Evolutionary conservation across 2,888 invertebrate species (phyloP).

Genomic region (Bellardia bayeri): DNA sequence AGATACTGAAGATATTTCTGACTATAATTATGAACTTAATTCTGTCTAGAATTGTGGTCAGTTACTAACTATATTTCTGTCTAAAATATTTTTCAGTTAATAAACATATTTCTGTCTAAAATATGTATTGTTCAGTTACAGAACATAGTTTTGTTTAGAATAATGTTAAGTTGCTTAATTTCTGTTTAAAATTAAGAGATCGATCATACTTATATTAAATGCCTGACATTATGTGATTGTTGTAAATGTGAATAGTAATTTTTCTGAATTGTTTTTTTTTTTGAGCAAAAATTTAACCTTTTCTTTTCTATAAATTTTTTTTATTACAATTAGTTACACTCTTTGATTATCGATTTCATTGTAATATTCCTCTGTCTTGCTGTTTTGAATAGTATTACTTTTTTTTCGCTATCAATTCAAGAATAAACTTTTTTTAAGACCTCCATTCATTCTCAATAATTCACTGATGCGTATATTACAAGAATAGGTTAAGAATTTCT

Average conservation of each 20-base stretch:
- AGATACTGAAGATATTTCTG: too few species aligned
- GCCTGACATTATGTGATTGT: too few species aligned
- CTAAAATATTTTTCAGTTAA: neutral
- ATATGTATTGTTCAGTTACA: neutral
- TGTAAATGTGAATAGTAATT: too few species aligned
- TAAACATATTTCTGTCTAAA: neutral
- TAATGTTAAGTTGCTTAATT: too few species aligned
- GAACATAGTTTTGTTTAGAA: neutral
- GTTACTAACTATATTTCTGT: neutral
- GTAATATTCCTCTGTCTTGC: neutral
- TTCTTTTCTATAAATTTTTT: neutral
- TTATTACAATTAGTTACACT: neutral
- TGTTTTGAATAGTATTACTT: neutral
- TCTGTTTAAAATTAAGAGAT: too few species aligned
- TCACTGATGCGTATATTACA: too few species aligned
- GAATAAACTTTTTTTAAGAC: too few species aligned
- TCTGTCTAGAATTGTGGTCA: neutral
- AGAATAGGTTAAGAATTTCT: too few species aligned
- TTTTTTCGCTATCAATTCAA: too few species aligned
- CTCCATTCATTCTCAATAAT: too few species aligned
- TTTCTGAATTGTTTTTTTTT: neutral
- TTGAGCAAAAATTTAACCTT: neutral
- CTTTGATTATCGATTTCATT: constrained; percentile 26
- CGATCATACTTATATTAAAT: too few species aligned
- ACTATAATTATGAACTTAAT: too few species aligned